A percentile compares a stretch with the other conserved stretches of the same genome.
Conservation (phyloP, 2,113 vertebrate genomes). For the Tachuris rubrigastra region DNA sequence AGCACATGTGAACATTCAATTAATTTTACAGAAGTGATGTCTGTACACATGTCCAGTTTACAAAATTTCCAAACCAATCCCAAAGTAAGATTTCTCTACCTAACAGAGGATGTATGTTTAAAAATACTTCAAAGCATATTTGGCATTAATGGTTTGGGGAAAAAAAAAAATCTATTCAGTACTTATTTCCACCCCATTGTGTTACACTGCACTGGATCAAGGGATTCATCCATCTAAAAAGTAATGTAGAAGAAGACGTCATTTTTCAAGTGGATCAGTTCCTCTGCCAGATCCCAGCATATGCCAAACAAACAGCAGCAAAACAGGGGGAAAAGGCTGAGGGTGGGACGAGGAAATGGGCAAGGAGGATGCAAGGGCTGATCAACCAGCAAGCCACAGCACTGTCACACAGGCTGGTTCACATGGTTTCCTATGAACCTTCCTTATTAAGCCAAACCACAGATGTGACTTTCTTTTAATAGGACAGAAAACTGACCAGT, state of each 20-base stretch:
- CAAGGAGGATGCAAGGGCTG: not conserved
- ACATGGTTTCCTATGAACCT: not conserved
- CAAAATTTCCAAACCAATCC: not conserved
- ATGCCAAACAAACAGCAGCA: not conserved
- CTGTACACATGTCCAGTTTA: not conserved
- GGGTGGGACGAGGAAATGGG: not conserved
- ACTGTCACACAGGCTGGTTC: not conserved
- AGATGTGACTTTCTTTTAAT: not conserved
- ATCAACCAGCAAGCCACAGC: not conserved
- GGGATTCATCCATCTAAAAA: not conserved
- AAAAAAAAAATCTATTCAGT: not conserved
- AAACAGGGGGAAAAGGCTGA: not conserved
- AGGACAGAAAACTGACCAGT: not conserved
- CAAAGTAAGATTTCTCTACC: not conserved
- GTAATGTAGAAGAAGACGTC: not conserved
- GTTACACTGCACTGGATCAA: not conserved
- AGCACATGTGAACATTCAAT: fast-evolving
- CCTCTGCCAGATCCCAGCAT: not conserved
- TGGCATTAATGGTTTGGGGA: not conserved
- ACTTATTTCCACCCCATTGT: not conserved
- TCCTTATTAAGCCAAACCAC: not conserved
- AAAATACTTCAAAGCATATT: not conserved
- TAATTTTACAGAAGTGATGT: not conserved
- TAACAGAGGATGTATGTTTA: not conserved
- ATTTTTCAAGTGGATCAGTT: not conserved